A percentile compares a stretch with the other conserved stretches of the same genome.
These are phyloP conservation scores for Kryptolebias ocellatus DNA, from an alignment of 2,797 vertebrate genomes.

Conservation along the genomic window DNA sequence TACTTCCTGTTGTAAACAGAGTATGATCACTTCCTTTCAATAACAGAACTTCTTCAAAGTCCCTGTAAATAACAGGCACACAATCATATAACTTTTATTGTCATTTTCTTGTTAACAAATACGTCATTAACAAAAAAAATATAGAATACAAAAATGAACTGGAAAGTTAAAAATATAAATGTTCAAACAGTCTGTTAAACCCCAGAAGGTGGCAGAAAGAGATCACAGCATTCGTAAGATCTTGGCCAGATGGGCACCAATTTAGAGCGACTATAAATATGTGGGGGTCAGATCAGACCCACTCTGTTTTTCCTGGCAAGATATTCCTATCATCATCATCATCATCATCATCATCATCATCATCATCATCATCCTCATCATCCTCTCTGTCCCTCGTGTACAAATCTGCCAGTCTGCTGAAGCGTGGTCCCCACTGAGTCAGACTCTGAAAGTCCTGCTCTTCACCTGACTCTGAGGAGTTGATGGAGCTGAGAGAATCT, in stretches of 20 bases:
- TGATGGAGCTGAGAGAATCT: slow-evolving; percentile 86
- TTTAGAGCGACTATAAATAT: slow-evolving; percentile 12
- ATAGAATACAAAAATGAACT: background rate
- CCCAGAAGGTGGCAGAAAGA: slow-evolving; percentile 1
- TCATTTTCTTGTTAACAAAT: background rate
- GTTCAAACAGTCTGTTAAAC: background rate
- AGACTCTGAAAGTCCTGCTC: slow-evolving; percentile 87
- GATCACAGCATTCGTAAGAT: slow-evolving; percentile 11
- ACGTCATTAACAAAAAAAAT: background rate
- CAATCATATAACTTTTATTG: too few relatives aligned
- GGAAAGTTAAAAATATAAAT: background rate
- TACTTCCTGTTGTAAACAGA: too few relatives aligned
- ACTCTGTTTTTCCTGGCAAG: slow-evolving; percentile 65
- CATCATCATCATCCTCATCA: slow-evolving; percentile 50
- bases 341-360: slow-evolving; percentile 7
- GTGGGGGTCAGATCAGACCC: slow-evolving; percentile 41
- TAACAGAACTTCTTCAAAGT: too few relatives aligned
- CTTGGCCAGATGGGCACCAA: slow-evolving; percentile 6
- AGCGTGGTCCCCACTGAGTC: slow-evolving; percentile 87
- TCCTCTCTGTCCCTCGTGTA: slow-evolving; percentile 65
- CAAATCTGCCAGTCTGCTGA: slow-evolving; percentile 89
- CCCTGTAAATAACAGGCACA: too few relatives aligned
- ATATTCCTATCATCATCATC: slow-evolving; percentile 42
- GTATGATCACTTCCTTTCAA: too few relatives aligned
- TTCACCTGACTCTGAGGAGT: slow-evolving; percentile 85